A percentile compares a stretch with the other conserved stretches of the same genome.
These are phyloP conservation scores for Channallabes apus DNA, from an alignment of 2,797 vertebrate species.

Conservation along the genomic window DNA sequence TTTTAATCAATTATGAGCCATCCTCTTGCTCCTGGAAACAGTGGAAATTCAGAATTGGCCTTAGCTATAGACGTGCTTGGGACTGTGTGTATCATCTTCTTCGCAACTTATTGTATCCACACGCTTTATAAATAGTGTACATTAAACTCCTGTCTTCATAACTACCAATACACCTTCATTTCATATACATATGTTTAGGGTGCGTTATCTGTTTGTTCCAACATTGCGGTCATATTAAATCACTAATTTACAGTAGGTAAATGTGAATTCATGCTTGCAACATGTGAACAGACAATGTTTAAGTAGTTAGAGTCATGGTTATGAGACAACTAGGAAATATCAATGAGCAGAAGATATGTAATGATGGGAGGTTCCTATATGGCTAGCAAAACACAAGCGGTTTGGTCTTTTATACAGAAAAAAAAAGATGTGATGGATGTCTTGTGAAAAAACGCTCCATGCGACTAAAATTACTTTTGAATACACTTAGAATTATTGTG, in stretches of 20 bases:
- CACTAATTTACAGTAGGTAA: neutral
- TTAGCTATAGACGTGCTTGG: neutral
- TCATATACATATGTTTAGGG: no score
- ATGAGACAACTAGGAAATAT: neutral
- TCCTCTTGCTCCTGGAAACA: constrained; percentile 1
- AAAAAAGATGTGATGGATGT: no score
- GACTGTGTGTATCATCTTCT: neutral
- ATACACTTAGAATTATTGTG: neutral
- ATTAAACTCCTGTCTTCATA: neutral
- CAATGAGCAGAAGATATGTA: neutral
- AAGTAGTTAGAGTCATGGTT: neutral
- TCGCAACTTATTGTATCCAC: neutral
- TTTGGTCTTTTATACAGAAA: neutral
- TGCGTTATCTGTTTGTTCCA: neutral
- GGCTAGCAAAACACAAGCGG: neutral
- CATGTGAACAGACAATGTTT: neutral
- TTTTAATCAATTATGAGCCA: neutral
- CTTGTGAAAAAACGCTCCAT: neutral
- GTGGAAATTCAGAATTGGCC: neutral
- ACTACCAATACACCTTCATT: neutral
- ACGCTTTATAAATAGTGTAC: neutral
- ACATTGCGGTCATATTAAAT: neutral
- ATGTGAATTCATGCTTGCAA: neutral
- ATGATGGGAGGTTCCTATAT: neutral
- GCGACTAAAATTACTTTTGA: neutral